These are phyloP conservation scores for Lasioglossum morio DNA, from an alignment of 2,888 invertebrate genomes.

Conservation along the genomic window DNA sequence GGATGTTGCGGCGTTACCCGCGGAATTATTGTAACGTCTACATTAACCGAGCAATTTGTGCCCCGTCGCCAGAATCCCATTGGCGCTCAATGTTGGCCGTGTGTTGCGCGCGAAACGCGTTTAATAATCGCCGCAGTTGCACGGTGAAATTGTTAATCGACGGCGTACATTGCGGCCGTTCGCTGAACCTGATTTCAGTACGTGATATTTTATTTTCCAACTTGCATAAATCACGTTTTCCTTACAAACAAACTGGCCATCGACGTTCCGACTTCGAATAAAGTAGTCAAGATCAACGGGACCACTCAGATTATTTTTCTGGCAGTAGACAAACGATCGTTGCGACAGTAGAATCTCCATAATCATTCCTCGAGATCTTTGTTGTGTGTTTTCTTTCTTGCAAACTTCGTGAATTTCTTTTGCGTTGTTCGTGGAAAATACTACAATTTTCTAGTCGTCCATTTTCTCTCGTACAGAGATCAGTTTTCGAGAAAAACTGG, in stretches of 20 bases:
- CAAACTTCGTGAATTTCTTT: neutral
- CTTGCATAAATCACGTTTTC: neutral
- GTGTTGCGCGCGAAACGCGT: slow-evolving; percentile 15
- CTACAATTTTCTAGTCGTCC: neutral
- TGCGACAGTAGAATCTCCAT: neutral
- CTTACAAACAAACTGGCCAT: neutral
- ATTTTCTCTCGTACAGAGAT: neutral
- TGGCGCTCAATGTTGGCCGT: neutral
- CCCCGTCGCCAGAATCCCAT: slow-evolving; percentile 5
- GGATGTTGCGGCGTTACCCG: slow-evolving; percentile 8
- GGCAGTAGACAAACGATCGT: neutral
- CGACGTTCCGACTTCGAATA: neutral
- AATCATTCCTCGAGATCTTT: neutral
- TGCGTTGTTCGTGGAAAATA: neutral
- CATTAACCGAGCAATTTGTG: slow-evolving; percentile 37
- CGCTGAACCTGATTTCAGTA: neutral
- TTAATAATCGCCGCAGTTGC: slow-evolving; percentile 24
- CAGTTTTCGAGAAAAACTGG: neutral
- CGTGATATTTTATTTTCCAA: neutral
- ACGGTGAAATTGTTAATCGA: slow-evolving; percentile 12
- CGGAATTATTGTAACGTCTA: slow-evolving; percentile 39
- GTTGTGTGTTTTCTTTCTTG: neutral
- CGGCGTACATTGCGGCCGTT: neutral
- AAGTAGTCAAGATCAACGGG: neutral
- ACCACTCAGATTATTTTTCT: neutral